Evolutionary conservation across 2,888 invertebrate genomes (phyloP), one percentile per base, ranked within the genome.

Genomic region (Miltochrista miniata): DNA sequence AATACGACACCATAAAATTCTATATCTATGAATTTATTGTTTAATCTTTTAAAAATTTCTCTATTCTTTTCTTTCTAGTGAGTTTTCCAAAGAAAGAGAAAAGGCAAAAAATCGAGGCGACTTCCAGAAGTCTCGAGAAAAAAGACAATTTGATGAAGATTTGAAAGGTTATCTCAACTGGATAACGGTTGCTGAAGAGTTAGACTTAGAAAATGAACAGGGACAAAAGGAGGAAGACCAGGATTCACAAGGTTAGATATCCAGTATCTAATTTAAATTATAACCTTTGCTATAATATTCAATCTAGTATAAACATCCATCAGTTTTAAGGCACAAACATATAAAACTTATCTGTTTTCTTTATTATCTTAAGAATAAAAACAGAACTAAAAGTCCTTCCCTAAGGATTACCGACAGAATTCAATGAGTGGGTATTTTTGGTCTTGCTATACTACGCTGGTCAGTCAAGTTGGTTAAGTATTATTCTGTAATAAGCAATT

Each of bases 1-100:
- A 24, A 4, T 2, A 24, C 3, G 18, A 24, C 18, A 2, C 5
- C 18, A 24, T 4, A 24, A 2, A 4, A 2, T 4, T 24, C 3
- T 5, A 2, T 24, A 24, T 24, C 18, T 24, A 5, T 24, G 18
- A 24, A 24, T 24, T 5, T 24, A 9, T 14, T 11, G 5, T 31
- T 31, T 31, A 9, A 31, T 10, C 5, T 7, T 31, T 10, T 31
- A 9, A 29, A 14, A 2, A 13, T 36, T 39, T 15, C 37, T 33
- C 35, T 33, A 37, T 29, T n/a, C 10, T 51, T n/a, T n/a, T n/a
- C n/a, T n/a, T n/a, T 72, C 1, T 83, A 98, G 98, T 92, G 99
- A 99, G 90, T 99, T 99, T 92, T 99, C 99, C 42, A 99, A 99
- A 90, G 99, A 99, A 92, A 96, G 99, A 95, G 99, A 99, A 83